These are phyloP conservation scores for Electrona antarctica DNA, from an alignment of 2,113 vertebrate species.

Conservation along the genomic window DNA sequence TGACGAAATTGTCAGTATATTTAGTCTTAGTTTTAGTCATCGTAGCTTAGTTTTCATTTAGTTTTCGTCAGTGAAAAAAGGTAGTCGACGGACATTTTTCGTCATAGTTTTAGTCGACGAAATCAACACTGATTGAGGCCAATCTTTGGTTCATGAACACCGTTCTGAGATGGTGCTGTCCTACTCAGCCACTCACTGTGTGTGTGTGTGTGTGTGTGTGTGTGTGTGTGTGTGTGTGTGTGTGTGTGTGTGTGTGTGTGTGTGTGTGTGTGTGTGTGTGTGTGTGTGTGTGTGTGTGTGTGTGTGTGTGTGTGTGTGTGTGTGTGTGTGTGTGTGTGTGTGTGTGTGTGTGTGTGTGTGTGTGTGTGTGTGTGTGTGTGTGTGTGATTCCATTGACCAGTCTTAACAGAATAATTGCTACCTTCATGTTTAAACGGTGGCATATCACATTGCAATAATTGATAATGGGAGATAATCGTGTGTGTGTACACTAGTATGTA, in stretches of 20 bases:
- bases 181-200: too few relatives aligned
- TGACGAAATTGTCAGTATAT: too few relatives aligned
- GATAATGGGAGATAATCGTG: constrained; percentile 73
- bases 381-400: constrained; percentile 52
- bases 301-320: constrained; percentile 21
- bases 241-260: constrained; percentile 5
- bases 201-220: too few relatives aligned
- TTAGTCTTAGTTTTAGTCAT: too few relatives aligned
- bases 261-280: constrained; percentile 19
- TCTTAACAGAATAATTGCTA: constrained; percentile 72
- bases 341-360: not conserved
- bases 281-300: constrained; percentile 19
- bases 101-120: too few relatives aligned
- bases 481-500: constrained; percentile 11
- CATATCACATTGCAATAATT: constrained; percentile 71
- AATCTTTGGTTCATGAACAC: too few relatives aligned
- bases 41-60: too few relatives aligned
- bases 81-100: too few relatives aligned
- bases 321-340: constrained; percentile 3
- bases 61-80: too few relatives aligned
- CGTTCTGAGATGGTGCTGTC: too few relatives aligned
- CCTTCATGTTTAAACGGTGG: constrained; percentile 64
- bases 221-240: constrained; percentile 7
- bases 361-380: constrained; percentile 9
- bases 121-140: too few relatives aligned